These are phyloP conservation scores for Didymodactylos carnosus DNA, from an alignment of 2,888 invertebrate genomes.

Conservation along the genomic window DNA sequence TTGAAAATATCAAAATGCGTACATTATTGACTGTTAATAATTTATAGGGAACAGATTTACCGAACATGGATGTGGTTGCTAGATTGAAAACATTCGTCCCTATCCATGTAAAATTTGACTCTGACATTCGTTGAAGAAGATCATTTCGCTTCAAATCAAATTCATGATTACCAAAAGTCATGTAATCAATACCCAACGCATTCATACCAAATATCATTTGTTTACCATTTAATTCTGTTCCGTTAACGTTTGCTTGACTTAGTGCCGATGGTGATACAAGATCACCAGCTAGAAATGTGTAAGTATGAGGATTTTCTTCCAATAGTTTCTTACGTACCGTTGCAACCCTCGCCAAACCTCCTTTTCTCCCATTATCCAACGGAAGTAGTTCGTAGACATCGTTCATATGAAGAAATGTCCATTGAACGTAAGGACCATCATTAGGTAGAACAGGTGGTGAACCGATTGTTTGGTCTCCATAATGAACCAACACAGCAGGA, in stretches of 20 bases:
- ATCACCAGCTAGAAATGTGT: neutral
- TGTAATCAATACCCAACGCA: neutral
- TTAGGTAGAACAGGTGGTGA: neutral
- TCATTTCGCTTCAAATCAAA: neutral
- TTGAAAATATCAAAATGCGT: neutral
- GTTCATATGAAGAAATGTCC: neutral
- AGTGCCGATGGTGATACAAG: neutral
- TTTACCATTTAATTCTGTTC: neutral
- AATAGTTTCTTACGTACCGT: neutral
- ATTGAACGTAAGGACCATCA: neutral
- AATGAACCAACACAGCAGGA: too few relatives aligned
- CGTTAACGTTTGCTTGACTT: neutral
- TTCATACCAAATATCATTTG: neutral
- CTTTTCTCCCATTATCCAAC: neutral
- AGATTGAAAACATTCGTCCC: neutral
- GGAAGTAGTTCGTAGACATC: neutral
- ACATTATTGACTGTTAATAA: neutral
- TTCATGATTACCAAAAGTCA: neutral
- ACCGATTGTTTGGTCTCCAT: too few relatives aligned
- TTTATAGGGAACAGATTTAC: neutral
- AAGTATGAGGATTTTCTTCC: neutral
- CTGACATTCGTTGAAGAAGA: neutral
- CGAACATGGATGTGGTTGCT: neutral
- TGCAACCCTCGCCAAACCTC: neutral
- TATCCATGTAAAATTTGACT: neutral